These are phyloP conservation scores for Chlorops oryzae DNA, from an alignment of 1,140 invertebrate genomes.

Conservation along the genomic window DNA sequence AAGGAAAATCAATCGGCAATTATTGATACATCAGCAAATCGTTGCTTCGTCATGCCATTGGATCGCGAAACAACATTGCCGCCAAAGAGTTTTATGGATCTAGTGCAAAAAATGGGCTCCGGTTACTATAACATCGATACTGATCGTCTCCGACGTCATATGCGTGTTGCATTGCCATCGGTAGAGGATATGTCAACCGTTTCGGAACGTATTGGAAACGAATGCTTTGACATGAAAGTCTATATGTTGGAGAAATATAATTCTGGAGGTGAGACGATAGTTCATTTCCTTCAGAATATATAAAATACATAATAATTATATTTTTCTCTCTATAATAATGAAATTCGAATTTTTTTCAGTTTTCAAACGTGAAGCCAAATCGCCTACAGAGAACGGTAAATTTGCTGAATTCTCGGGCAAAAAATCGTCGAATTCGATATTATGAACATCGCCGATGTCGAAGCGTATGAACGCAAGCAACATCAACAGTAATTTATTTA, in stretches of 20 bases:
- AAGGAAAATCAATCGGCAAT: slow-evolving; percentile 72
- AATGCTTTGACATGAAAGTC: slow-evolving; percentile 64
- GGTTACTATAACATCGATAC: slow-evolving; percentile 81
- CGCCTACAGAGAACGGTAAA: slow-evolving; percentile 49
- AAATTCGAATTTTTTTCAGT: slow-evolving; percentile 51
- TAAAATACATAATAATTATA: background rate
- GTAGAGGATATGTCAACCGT: slow-evolving; percentile 59
- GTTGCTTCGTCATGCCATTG: slow-evolving; percentile 86
- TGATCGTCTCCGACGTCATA: slow-evolving; percentile 66
- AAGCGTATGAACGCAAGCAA: slow-evolving; percentile 28
- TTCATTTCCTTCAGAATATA: background rate
- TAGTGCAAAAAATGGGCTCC: slow-evolving; percentile 72
- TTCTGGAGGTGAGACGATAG: slow-evolving; percentile 49
- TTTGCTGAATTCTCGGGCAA: slow-evolving; percentile 73
- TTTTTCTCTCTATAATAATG: slow-evolving; percentile 17
- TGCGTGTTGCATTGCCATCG: slow-evolving; percentile 69
- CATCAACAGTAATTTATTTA: background rate
- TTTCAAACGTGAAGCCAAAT: slow-evolving; percentile 61
- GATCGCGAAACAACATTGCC: slow-evolving; percentile 70
- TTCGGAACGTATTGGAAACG: slow-evolving; percentile 63
- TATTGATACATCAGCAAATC: slow-evolving; percentile 65
- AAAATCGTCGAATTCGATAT: slow-evolving; percentile 67
- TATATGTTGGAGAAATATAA: slow-evolving; percentile 66
- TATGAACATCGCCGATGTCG: slow-evolving; percentile 55
- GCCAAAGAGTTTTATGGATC: slow-evolving; percentile 69